Base-by-base conservation (phyloP, 2,888 invertebrate genomes). In the Listrodromus nycthemerus region DNA sequence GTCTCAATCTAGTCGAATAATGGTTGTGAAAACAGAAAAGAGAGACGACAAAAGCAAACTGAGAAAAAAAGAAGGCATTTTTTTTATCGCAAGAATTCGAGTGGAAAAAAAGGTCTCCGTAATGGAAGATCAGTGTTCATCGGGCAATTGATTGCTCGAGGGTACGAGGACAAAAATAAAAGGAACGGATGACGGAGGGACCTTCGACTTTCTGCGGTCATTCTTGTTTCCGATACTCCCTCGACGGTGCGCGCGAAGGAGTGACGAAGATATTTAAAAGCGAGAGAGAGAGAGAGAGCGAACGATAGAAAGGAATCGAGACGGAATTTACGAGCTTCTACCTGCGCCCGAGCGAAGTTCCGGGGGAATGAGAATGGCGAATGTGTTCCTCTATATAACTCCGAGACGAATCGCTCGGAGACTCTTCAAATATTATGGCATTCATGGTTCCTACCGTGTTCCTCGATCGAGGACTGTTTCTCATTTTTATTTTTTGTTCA, bases 271-370 rank as follows among this genome's bases (percentile, higher is more conserved):
- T n/a, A n/a, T n/a, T n/a, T n/a, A n/a, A n/a, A n/a, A 30, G 41
- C 48, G 67, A 58, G 58, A 61, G 8, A 27, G 33, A 66, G n/a
- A 33, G 27, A 63, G 61, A 24, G 61, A 78, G 58, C 21, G 61
- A 7, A 55, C 55, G 65, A 67, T 37, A 50, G 79, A 63, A 63
- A 70, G 52, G 78, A 70, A 79, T 79, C 79, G 82, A 82, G 79
- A 70, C 74, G 82, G 79, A 82, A 82, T 82, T 82, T 82, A 82
- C 82, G 82, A 82, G 52, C 78, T 74, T 82, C 78, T 82, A 82
- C 82, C 82, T 82, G 82, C 74, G 78, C 74, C 63, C 82, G 73
- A 74, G 78, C 74, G 30, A 70, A 65, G 78, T 79, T 74, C 78
- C 79, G 55, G 76, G 58, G 50, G 33, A 27, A 58, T 13, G 30